Evolutionary conservation across 2,888 invertebrate genomes (phyloP), one percentile per base, ranked within the genome.

Genomic region (Sphinx pinastri): DNA sequence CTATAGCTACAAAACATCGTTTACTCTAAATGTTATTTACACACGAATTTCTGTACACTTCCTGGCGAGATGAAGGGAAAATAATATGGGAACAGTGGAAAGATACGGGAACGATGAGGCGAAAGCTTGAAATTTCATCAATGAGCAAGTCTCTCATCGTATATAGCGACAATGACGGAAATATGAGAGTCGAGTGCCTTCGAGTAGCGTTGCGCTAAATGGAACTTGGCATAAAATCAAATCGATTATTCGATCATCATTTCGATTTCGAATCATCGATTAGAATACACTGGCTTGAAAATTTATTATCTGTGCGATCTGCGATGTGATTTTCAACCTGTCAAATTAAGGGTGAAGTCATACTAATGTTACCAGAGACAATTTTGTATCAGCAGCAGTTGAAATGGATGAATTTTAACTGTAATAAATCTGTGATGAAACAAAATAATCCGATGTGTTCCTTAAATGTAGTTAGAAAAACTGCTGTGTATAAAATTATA

Each of bases 401-500:
- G 47, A 4, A 47, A 63, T 49, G 49, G 49, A 63, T 63, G 63
- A 63, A 63, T 63, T 63, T 49, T 7, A 63, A 49, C 63, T 63
- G 19, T 63, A 19, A 63, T 51, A 25, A 67, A 47, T 59, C 38
- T 51, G 25, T 54, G 71, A 78, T 77, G 52, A 54, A 63, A 49
- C n/a, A 72, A 78, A 81, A 77, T 71, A 70, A 79, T 77, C 75
- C 71, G 16, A 76, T 77, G 72, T 80, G 76, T 81, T 81, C 88
- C 88, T 91, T 92, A 92, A 88, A 85, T 88, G 89, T 89, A 89
- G 81, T 81, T 93, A 93, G 85, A 90, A 87, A 87, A 89, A 86
- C 82, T 83, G 92, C 88, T 85, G 91, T 90, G 92, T 93, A 94
- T 90, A 94, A 93, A 93, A 93, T 94, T 94, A 93, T 92, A 92